phyloP scores from a whole-genome alignment of 2,888 invertebrate species.

The Tetragnatha montana region DNA sequence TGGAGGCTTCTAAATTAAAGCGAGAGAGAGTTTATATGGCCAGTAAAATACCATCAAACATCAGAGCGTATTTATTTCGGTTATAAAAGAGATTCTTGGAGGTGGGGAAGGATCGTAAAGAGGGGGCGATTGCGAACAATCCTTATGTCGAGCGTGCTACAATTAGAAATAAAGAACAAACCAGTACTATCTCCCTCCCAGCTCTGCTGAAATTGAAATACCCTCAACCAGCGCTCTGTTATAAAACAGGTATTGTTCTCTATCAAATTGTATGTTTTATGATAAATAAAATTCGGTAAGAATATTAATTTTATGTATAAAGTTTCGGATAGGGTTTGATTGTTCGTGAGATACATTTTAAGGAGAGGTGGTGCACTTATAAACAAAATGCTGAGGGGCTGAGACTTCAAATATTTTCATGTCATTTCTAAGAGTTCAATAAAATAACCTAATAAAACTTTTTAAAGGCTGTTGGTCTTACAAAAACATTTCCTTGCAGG shows the following conservation, averaged over 20 bases:
- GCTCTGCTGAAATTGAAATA: neutral
- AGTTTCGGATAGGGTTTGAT: neutral
- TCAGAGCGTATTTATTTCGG: slow-evolving; percentile 62
- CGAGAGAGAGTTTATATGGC: slow-evolving; percentile 53
- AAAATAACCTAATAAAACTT: too few relatives aligned
- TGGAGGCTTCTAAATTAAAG: slow-evolving; percentile 59
- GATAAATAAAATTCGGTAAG: neutral
- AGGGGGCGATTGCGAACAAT: slow-evolving; percentile 3
- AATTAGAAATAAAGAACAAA: slow-evolving; percentile 31
- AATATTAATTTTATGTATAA: neutral
- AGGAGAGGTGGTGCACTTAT: neutral
- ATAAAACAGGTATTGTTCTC: neutral
- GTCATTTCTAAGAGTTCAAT: too few relatives aligned
- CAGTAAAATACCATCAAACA: slow-evolving; percentile 62
- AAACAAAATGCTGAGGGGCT: neutral
- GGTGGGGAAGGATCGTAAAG: neutral
- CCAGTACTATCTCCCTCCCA: neutral
- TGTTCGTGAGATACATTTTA: neutral
- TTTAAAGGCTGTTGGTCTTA: too few relatives aligned
- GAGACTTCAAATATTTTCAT: neutral
- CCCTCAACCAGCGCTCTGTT: neutral
- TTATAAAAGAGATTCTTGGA: slow-evolving; percentile 58
- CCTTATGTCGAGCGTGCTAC: slow-evolving; percentile 10
- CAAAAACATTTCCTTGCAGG: too few relatives aligned
- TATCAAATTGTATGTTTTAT: neutral